These are phyloP conservation scores for Calephelis perditalis DNA, from an alignment of 2,888 invertebrate species.

Conservation along the genomic window DNA sequence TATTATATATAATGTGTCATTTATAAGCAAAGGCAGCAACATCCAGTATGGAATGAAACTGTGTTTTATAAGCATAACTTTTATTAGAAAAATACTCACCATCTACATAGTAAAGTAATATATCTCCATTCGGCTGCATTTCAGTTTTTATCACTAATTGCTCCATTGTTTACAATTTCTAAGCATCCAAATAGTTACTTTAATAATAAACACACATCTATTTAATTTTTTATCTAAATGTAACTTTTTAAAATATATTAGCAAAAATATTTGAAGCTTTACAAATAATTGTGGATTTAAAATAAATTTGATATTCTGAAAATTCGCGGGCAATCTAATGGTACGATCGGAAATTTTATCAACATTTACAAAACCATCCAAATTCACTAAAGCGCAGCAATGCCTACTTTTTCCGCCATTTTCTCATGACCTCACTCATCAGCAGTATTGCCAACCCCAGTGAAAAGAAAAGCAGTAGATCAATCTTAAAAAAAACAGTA, in stretches of 20 bases:
- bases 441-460: too few species aligned
- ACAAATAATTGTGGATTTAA: neutral
- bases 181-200: constrained; percentile 15
- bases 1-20: too few species aligned
- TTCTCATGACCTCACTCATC: neutral
- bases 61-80: too few species aligned
- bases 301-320: constrained; percentile 3
- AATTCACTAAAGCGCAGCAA: constrained; percentile 6
- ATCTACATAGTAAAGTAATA: constrained; percentile 64
- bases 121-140: constrained; percentile 58
- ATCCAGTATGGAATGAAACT: too few species aligned
- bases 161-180: constrained; percentile 40
- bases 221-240: neutral
- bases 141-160: constrained; percentile 63
- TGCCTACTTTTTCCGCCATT: constrained; percentile 8
- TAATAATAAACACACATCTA: neutral
- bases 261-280: neutral
- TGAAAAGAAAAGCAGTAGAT: too few species aligned
- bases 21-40: too few species aligned
- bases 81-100: constrained; percentile 40
- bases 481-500: too few species aligned
- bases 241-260: neutral
- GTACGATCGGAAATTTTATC: constrained; percentile 1
- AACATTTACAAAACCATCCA: neutral
- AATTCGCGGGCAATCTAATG: neutral